A percentile compares a stretch with the other conserved stretches of the same genome.
phyloP scores from a whole-genome alignment of 2,113 vertebrate genomes.

The Daboia siamensis region DNA sequence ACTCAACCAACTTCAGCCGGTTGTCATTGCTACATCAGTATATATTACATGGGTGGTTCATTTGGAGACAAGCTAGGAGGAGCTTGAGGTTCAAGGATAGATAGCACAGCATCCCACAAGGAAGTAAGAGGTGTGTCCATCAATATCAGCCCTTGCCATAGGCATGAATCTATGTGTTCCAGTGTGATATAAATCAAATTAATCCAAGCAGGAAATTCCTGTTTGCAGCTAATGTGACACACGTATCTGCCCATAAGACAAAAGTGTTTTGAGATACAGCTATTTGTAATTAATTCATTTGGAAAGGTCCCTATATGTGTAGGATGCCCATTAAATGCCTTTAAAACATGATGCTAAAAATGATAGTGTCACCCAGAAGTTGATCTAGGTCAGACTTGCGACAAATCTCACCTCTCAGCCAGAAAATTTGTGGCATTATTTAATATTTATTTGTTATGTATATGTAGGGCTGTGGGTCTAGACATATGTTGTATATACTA shows the following conservation, averaged over 20 bases:
- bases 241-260: background rate
- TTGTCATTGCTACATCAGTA: background rate
- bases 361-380: background rate
- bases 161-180: background rate
- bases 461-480: too few relatives aligned
- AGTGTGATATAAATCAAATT: background rate
- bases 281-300: background rate
- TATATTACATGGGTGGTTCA: background rate
- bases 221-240: background rate
- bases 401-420: background rate
- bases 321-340: background rate
- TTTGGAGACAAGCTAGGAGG: background rate
- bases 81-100: background rate
- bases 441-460: too few relatives aligned
- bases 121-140: background rate
- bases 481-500: too few relatives aligned
- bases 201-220: slow-evolving; percentile 18
- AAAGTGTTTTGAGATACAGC: background rate
- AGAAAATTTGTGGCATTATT: background rate
- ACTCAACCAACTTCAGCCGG: background rate
- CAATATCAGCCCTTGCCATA: background rate
- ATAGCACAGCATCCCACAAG: background rate
- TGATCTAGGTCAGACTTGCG: background rate
- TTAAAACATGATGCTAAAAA: background rate
- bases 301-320: background rate